Evolutionary conservation across 2,888 invertebrate genomes (phyloP), one percentile per base, ranked within the genome.

Genomic region (Brenthis ino): DNA sequence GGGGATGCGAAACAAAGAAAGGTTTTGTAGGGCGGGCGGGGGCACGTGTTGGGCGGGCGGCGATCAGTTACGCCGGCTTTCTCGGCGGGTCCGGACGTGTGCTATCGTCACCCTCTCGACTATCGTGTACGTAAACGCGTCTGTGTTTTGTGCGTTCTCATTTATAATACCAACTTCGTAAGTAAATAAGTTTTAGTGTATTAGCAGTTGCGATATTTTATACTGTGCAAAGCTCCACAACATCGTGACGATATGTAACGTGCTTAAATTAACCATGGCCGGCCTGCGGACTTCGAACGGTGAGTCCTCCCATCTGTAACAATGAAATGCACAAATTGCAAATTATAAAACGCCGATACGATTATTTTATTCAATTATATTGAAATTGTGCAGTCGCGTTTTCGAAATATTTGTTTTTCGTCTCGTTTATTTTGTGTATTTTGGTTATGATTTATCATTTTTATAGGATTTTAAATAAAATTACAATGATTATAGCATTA

Each of bases 1-100:
- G 84, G 85, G 85, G 82, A 80, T 83, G 85, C 85, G 91, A 91
- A 91, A 93, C 92, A 93, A 93, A 92, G 92, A 89, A 91, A 88
- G 84, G 75, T 82, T 84, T 82, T 79, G 82, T 77, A 82, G 86
- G 89, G 87, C 87, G 89, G 89, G 87, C 85, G 87, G 91, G 89
- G 88, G 77, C 77, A 76, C 75, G 75, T 76, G 75, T 75, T 79
- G 78, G 85, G 82, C 85, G 85, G 85, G 82, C 83, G 84, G 68
- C 70, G 69, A 58, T 78, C 84, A 90, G 91, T 90, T 77, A 77
- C 81, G 85, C 86, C 86, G 86, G 84, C 84, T 80, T 83, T 67
- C 69, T 82, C 87, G 87, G 85, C 85, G 76, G 65, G 75, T 79
- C 55, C 75, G 74, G 81, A 82, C 86, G 81, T 71, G 73, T 70